These are phyloP conservation scores for Monopterus albus DNA, from an alignment of 2,113 vertebrate genomes.

Conservation along the genomic window DNA sequence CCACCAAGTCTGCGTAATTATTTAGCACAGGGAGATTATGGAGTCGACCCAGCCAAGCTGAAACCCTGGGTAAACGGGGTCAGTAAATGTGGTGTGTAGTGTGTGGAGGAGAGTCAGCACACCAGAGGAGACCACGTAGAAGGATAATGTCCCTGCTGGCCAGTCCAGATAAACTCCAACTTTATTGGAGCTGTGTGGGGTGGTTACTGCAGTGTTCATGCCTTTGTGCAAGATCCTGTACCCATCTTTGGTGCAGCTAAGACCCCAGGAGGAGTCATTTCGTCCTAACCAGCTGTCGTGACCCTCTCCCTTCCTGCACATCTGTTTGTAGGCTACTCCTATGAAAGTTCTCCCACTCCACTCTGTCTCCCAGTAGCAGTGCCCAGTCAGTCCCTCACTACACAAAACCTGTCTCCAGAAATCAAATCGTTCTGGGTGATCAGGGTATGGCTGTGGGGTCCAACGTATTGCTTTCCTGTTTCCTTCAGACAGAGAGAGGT, in stretches of 20 bases:
- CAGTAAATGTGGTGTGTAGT: constrained; percentile 59
- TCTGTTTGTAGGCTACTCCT: constrained; percentile 60
- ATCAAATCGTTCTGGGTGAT: constrained; percentile 63
- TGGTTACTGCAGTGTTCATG: background rate
- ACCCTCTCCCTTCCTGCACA: constrained; percentile 65
- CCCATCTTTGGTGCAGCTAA: constrained; percentile 50
- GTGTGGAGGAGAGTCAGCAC: constrained; percentile 52
- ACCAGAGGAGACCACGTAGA: constrained; percentile 43
- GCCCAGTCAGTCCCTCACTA: constrained; percentile 45
- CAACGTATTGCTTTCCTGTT: constrained; percentile 52
- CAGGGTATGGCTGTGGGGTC: constrained; percentile 30
- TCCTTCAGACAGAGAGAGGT: constrained; percentile 52
- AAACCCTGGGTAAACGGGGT: constrained; percentile 64
- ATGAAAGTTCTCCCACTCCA: constrained; percentile 55
- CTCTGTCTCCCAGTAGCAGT: constrained; percentile 73
- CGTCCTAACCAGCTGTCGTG: constrained; percentile 58
- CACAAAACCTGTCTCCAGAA: constrained; percentile 71
- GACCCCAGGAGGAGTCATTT: constrained; percentile 68
- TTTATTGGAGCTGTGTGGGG: constrained; percentile 20
- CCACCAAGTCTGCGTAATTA: background rate
- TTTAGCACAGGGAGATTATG: constrained; percentile 39
- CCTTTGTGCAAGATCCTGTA: constrained; percentile 47
- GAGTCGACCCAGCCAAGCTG: constrained; percentile 63
- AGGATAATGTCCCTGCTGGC: constrained; percentile 57
- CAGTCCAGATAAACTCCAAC: constrained; percentile 70